A percentile compares a stretch with the other conserved stretches of the same genome.
Evolutionary conservation across 2,888 invertebrate species (phyloP).

Genomic region (Orthonychiurus folsomi): DNA sequence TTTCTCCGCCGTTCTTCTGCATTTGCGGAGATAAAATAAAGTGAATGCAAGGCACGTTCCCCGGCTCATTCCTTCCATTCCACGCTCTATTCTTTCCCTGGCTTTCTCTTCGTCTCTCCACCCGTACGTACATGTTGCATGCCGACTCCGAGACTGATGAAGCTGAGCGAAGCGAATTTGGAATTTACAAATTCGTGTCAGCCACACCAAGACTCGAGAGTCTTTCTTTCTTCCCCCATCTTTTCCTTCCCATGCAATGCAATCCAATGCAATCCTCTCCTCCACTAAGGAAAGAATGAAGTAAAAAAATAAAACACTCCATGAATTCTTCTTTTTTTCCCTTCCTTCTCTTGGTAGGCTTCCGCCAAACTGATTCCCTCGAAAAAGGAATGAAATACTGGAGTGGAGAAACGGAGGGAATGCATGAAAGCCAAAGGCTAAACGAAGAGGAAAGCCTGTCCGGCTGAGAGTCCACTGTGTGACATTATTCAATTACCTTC

Average conservation of each 20-base stretch:
- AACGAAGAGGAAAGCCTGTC: constrained; percentile 2
- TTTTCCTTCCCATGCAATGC: background rate
- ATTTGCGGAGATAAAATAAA: no score
- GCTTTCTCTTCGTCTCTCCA: no score
- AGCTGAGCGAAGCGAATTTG: constrained; percentile 36
- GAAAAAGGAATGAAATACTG: no score
- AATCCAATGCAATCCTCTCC: no score
- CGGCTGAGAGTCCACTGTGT: constrained; percentile 3
- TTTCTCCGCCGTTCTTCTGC: no score
- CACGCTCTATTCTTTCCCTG: no score
- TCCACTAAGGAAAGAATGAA: background rate
- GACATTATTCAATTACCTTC: constrained; percentile 27
- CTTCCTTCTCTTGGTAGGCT: background rate
- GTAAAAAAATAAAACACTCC: background rate
- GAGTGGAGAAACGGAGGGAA: background rate
- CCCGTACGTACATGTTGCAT: no score
- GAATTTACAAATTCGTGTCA: constrained; percentile 40
- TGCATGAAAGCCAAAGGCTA: constrained; percentile 17
- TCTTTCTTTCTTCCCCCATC: background rate
- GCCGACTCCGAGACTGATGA: no score
- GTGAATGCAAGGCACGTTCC: no score
- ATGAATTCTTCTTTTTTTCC: background rate
- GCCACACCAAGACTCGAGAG: constrained; percentile 10
- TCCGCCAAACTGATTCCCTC: no score
- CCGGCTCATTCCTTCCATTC: no score